A percentile compares a stretch with the other conserved stretches of the same genome.
These are phyloP conservation scores for Percopsis transmontana DNA, from an alignment of 2,113 vertebrate species.

Conservation along the genomic window DNA sequence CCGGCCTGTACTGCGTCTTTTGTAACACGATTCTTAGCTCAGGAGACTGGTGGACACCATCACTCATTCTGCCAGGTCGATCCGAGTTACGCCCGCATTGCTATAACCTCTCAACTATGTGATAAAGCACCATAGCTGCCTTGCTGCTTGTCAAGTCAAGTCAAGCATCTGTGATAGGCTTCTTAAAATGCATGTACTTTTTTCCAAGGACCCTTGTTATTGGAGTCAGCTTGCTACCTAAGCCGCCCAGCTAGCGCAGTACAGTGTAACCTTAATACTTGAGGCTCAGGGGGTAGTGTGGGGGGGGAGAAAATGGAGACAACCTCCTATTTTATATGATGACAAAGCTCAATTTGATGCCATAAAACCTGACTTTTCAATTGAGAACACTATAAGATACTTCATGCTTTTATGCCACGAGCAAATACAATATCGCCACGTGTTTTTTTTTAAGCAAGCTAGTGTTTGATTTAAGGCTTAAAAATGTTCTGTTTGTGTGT, in stretches of 20 bases:
- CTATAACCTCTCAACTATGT: slow-evolving; percentile 37
- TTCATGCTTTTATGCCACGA: slow-evolving; percentile 50
- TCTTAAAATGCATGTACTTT: slow-evolving; percentile 57
- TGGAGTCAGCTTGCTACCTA: slow-evolving; percentile 20
- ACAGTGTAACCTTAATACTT: slow-evolving; percentile 22
- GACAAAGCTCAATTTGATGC: slow-evolving; percentile 53
- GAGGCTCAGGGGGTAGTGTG: not conserved
- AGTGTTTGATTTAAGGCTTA: slow-evolving; percentile 17
- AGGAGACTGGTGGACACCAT: slow-evolving; percentile 23
- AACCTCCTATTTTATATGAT: slow-evolving; percentile 35
- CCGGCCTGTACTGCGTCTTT: not conserved
- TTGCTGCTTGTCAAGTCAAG: slow-evolving; percentile 25
- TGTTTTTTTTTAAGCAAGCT: not conserved
- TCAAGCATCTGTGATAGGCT: slow-evolving; percentile 19
- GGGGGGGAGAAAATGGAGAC: slow-evolving; percentile 5
- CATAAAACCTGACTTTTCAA: slow-evolving; percentile 53
- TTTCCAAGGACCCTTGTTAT: slow-evolving; percentile 8
- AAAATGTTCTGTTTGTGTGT: slow-evolving; percentile 3
- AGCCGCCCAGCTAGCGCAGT: slow-evolving; percentile 18
- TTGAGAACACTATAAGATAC: slow-evolving; percentile 36
- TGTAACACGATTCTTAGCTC: slow-evolving; percentile 26
- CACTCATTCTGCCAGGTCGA: slow-evolving; percentile 13
- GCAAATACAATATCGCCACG: slow-evolving; percentile 33
- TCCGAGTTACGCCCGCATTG: not conserved
- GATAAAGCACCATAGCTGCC: slow-evolving; percentile 13